Base-by-base conservation (phyloP, 23 tunicate species). In the Halocynthia roretzi region DNA sequence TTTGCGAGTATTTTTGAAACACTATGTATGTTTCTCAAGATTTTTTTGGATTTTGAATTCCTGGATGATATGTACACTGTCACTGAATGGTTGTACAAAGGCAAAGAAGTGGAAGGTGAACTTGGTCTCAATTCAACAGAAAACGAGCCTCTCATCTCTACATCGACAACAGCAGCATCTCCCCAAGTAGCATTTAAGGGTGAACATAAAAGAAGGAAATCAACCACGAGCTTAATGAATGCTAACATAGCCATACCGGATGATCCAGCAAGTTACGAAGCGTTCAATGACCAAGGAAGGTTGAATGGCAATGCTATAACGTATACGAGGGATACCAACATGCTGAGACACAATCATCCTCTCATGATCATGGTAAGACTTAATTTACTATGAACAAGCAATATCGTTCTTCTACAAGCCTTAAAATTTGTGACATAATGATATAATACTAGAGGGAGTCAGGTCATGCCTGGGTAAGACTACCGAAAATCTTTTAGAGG, bases 11-110 rank as follows among this genome's bases (percentile, higher is more conserved):
- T 31, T 0, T 31, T 31, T 31, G 4, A 31, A 0, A 31, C 4
- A 31, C 44, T 31, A 31, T 31, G 44, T 31, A 31, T 31, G 4
- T 0, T 58, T 50, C 1, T 52, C 8, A 72, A 91, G 89, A 76
- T 91, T 14, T 71, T 78, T 10, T 62, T 91, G 56, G 89, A 91
- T 50, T 91, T 81, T 65, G 90, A 85, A 58, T 91, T 91, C 66
- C 68, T 91, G 31, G 97, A 91, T 54, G 97, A 91, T 65, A 80
- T 84, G 86, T 91, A 84, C 82, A 85, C 86, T 6, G 82, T 91
- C 12, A 76, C 83, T 49, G 86, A 91, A 72, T 91, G 97, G 97
- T 31, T 51, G 51, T 83, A 83, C 65, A 74, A 53, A 53, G 76
- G 73, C 54, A 50, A 71, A 11, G 78, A 74, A 10, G 49, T 2